Percentiles rank a stretch among this genome's conserved stretches.
phyloP scores from a whole-genome alignment of 2,113 vertebrate genomes.

The Phalacrocorax brasilianus region DNA sequence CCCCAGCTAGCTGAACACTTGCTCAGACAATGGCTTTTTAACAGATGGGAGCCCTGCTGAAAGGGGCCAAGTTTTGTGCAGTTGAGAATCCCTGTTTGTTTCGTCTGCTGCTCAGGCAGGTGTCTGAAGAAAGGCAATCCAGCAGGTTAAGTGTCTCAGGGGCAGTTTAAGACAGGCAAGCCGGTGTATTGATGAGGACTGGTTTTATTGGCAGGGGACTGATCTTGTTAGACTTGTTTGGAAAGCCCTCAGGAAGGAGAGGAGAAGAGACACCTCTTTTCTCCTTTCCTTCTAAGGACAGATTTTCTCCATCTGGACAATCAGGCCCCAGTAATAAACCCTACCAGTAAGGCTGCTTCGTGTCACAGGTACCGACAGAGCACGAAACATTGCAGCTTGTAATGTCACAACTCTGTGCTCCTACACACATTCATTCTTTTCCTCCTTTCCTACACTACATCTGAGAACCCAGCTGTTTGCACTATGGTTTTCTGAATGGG shows the following conservation, averaged over 20 bases:
- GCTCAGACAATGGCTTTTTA: constrained; percentile 88
- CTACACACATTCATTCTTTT: not conserved
- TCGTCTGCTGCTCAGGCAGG: constrained; percentile 85
- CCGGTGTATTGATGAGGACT: constrained; percentile 6
- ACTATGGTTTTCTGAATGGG: not conserved
- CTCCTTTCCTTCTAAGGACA: not conserved
- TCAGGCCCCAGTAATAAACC: not conserved
- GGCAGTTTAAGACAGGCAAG: constrained; percentile 53
- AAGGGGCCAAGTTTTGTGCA: constrained; percentile 81
- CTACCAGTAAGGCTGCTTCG: not conserved
- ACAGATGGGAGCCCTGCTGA: constrained; percentile 91
- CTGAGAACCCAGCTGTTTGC: constrained; percentile 2
- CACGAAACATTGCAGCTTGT: not conserved
- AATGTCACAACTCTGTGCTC: not conserved
- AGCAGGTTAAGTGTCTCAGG: constrained; percentile 74
- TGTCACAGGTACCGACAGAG: not conserved
- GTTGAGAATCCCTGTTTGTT: constrained; percentile 86
- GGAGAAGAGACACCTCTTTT: not conserved
- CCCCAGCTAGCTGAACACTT: constrained; percentile 84
- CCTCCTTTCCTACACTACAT: not conserved
- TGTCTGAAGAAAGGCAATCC: constrained; percentile 77
- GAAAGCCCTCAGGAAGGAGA: not conserved
- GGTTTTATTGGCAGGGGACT: constrained; percentile 33
- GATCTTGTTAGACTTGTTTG: constrained; percentile 7
- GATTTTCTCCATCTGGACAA: not conserved